Conservation (phyloP, 1,140 invertebrate genomes). For the Pinna nobilis region DNA sequence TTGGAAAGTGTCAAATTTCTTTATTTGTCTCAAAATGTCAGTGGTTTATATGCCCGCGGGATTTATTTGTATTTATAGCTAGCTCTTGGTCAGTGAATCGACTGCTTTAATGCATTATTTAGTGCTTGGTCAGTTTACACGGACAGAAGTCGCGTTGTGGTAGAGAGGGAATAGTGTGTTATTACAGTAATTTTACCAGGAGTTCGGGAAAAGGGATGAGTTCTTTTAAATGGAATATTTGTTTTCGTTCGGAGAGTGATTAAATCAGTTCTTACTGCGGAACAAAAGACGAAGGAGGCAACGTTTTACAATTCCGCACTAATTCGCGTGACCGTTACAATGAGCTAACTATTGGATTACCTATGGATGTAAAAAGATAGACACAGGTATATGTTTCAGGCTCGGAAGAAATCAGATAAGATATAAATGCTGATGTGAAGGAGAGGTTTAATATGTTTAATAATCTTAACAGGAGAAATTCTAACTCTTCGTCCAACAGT, state of each 20-base stretch:
- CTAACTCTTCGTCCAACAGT: not conserved
- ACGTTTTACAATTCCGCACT: too few species aligned
- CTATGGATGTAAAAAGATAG: not conserved
- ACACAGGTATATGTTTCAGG: not conserved
- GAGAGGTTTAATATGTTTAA: too few species aligned
- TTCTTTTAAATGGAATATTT: too few species aligned
- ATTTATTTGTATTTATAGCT: not conserved
- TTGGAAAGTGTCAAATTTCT: not conserved
- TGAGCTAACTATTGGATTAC: not conserved
- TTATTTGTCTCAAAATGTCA: not conserved
- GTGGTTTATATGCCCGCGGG: not conserved
- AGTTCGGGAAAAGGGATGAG: too few species aligned
- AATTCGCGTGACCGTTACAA: too few species aligned
- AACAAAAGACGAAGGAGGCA: too few species aligned
- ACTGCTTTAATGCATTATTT: not conserved
- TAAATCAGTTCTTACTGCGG: too few species aligned
- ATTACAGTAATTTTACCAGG: not conserved
- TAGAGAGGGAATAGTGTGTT: not conserved
- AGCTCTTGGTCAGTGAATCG: not conserved
- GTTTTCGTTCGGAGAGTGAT: too few species aligned
- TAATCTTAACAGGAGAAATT: too few species aligned
- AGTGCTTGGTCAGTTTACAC: not conserved
- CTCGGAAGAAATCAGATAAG: not conserved
- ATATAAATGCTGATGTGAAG: not conserved
- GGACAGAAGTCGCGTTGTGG: not conserved